Percentiles rank a stretch among this genome's conserved stretches.
Evolutionary conservation across 2,888 invertebrate species (phyloP).

Genomic region (Schrankia costaestrigalis): DNA sequence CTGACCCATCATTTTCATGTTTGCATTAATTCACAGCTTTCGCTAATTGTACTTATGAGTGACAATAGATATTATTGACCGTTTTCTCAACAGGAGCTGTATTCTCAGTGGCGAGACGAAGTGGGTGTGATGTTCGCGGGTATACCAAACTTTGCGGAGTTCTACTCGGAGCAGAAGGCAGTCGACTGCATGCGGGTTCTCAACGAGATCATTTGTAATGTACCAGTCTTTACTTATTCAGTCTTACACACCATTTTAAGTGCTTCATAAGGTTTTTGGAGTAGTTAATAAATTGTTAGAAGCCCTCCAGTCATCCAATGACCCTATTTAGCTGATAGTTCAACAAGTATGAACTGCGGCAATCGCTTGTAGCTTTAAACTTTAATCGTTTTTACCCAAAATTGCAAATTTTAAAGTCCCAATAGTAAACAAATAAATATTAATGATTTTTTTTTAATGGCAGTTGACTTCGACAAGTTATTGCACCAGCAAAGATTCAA

Average conservation of each 20-base stretch:
- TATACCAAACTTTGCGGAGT: slow-evolving; percentile 98
- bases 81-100: slow-evolving; percentile 82
- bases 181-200: slow-evolving; percentile 98
- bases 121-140: slow-evolving; percentile 98
- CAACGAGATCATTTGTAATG: slow-evolving; percentile 97
- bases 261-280: too few species aligned
- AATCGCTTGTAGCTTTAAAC: too few species aligned
- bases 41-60: neutral
- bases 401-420: too few species aligned
- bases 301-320: too few species aligned
- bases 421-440: too few species aligned
- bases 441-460: too few species aligned
- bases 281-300: too few species aligned
- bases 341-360: too few species aligned
- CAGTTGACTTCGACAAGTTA: slow-evolving; percentile 94
- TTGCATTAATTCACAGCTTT: too few species aligned
- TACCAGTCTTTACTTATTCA: slow-evolving; percentile 35
- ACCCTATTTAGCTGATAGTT: too few species aligned
- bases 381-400: too few species aligned
- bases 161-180: slow-evolving; percentile 99
- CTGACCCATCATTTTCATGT: too few species aligned
- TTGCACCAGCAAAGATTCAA: slow-evolving; percentile 92
- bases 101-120: slow-evolving; percentile 90
- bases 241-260: neutral
- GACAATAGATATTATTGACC: neutral